phyloP scores from a whole-genome alignment of 2,797 vertebrate species.

The Lagodon rhomboides region DNA sequence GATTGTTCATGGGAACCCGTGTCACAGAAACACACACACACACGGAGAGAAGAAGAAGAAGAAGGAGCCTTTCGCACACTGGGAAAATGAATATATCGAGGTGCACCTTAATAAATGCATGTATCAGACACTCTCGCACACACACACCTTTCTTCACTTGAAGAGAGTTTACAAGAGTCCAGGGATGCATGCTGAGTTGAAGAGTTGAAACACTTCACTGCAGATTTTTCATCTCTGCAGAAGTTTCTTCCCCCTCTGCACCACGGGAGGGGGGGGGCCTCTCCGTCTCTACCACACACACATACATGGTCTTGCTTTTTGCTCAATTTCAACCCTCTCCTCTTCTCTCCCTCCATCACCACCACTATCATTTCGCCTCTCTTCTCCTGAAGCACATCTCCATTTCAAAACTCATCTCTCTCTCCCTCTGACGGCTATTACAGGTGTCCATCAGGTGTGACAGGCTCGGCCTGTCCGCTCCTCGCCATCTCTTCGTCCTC shows the following conservation, averaged over 20 bases:
- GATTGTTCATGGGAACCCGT: conserved; percentile 83
- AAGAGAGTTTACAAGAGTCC: conserved; percentile 27
- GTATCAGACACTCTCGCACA: conserved; percentile 2
- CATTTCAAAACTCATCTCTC: conserved; percentile 38
- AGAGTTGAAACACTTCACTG: conserved; percentile 58
- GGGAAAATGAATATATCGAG: conserved; percentile 1
- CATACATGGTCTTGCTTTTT: conserved; percentile 28
- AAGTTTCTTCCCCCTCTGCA: conserved; percentile 62
- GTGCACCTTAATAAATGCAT: conserved; percentile 10
- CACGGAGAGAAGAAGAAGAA: neutral
- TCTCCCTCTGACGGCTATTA: conserved; percentile 51
- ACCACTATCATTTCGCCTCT: conserved; percentile 43
- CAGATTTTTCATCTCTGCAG: conserved; percentile 69
- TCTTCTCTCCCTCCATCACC: conserved; percentile 32
- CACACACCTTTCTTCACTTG: conserved; percentile 18
- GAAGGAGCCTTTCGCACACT: neutral
- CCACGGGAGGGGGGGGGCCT: conserved; percentile 38
- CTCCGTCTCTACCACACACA: conserved; percentile 6
- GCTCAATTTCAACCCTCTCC: conserved; percentile 42
- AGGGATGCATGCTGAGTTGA: conserved; percentile 52
- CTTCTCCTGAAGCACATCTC: conserved; percentile 36
- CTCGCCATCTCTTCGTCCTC: conserved; percentile 35
- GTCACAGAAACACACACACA: conserved; percentile 21
- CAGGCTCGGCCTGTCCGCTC: conserved; percentile 56
- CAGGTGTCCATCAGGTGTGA: conserved; percentile 64